Evolutionary conservation across 2,888 invertebrate species (phyloP).

Genomic region (Disparrhopalites patrizii): DNA sequence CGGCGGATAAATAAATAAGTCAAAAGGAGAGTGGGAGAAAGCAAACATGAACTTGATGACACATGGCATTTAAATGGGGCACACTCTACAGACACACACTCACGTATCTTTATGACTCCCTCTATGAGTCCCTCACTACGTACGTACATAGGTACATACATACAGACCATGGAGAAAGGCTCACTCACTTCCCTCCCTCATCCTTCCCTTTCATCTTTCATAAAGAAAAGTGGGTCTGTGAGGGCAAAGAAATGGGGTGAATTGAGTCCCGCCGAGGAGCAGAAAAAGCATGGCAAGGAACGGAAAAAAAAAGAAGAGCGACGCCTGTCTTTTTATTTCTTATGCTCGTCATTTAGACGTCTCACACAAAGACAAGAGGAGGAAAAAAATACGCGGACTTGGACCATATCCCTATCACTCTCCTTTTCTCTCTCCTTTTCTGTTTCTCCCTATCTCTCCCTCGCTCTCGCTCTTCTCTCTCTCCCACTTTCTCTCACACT

Average conservation of each 20-base stretch:
- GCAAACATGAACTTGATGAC: too few relatives aligned
- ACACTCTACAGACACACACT: too few relatives aligned
- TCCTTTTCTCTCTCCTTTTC: background rate
- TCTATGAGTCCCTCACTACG: too few relatives aligned
- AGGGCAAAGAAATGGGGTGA: background rate
- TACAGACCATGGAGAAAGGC: too few relatives aligned
- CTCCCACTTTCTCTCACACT: background rate
- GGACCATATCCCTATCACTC: background rate
- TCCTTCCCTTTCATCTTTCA: background rate
- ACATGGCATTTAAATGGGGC: too few relatives aligned
- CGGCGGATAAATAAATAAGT: too few relatives aligned
- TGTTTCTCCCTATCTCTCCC: background rate
- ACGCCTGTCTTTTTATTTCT: conserved; percentile 1
- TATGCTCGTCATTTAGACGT: background rate
- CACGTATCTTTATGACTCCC: too few relatives aligned
- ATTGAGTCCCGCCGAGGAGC: too few relatives aligned
- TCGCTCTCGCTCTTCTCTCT: background rate
- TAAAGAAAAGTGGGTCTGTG: background rate
- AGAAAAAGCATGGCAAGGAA: too few relatives aligned
- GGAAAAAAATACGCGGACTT: background rate
- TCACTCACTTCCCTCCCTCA: background rate
- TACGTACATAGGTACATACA: too few relatives aligned
- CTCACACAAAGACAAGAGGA: background rate
- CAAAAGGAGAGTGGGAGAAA: too few relatives aligned
- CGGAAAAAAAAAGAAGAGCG: too few relatives aligned